A percentile compares a stretch with the other conserved stretches of the same genome.
phyloP scores from a whole-genome alignment of 2,113 vertebrate genomes.

The Chloropsis cyanopogon region DNA sequence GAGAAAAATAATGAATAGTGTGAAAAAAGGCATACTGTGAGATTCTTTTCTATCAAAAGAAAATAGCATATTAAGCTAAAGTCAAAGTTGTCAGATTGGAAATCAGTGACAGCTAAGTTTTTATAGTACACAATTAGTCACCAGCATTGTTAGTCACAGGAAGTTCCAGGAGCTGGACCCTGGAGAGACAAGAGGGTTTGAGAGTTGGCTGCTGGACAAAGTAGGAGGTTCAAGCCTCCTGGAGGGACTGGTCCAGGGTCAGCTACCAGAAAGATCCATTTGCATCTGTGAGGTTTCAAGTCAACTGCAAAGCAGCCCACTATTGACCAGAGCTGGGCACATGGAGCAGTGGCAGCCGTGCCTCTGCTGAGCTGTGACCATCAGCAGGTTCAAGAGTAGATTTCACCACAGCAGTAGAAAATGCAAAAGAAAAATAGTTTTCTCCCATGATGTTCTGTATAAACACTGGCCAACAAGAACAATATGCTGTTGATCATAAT shows the following conservation, averaged over 20 bases:
- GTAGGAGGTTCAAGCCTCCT: neutral
- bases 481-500: neutral
- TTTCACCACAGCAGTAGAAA: neutral
- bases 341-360: rapidly evolving
- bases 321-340: neutral
- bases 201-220: neutral
- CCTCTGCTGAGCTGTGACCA: neutral
- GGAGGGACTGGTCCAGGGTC: neutral
- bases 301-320: neutral
- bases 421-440: neutral
- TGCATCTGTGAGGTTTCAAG: neutral
- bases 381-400: neutral
- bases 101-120: neutral
- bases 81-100: neutral
- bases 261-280: neutral
- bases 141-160: neutral
- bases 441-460: neutral
- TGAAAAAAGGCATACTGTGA: neutral
- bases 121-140: neutral
- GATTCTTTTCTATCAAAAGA: neutral
- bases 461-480: neutral
- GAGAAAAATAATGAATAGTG: neutral
- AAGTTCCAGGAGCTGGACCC: neutral
- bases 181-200: neutral
- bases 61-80: neutral